phyloP scores from a whole-genome alignment of 2,888 invertebrate genomes.

The Limnephilus lunatus region DNA sequence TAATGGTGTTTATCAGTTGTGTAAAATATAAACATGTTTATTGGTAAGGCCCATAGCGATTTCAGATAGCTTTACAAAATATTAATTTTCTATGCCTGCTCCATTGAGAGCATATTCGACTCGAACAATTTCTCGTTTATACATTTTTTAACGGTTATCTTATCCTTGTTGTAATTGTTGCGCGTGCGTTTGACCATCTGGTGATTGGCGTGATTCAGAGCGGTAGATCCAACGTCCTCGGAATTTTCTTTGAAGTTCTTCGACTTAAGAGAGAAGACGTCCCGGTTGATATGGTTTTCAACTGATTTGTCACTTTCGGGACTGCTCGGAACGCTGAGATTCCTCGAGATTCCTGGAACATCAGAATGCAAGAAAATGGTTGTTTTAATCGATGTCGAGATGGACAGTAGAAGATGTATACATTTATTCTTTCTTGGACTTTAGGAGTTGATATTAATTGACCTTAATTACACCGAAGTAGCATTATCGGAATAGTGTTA shows the following conservation, averaged over 20 bases:
- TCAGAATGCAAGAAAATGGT: background rate
- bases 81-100: conserved; percentile 40
- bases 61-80: background rate
- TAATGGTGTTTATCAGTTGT: too few species aligned
- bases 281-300: conserved; percentile 75
- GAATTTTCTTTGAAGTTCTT: conserved; percentile 47
- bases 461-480: background rate
- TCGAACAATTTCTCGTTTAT: conserved; percentile 46
- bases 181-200: conserved; percentile 51
- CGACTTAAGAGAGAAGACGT: background rate
- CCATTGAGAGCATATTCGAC: conserved; percentile 38
- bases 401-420: background rate
- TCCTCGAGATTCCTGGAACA: conserved; percentile 67
- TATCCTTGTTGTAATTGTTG: conserved; percentile 30
- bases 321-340: conserved; percentile 70
- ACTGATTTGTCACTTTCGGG: conserved; percentile 76
- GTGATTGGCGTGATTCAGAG: conserved; percentile 51
- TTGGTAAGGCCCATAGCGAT: too few species aligned
- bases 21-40: too few species aligned
- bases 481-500: background rate
- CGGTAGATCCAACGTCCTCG: conserved; percentile 30
- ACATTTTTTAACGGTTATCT: conserved; percentile 17
- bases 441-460: background rate
- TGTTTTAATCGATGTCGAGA: background rate
- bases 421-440: background rate